Evolutionary conservation across 2,113 vertebrate genomes (phyloP).

Genomic region (Sula dactylatra): DNA sequence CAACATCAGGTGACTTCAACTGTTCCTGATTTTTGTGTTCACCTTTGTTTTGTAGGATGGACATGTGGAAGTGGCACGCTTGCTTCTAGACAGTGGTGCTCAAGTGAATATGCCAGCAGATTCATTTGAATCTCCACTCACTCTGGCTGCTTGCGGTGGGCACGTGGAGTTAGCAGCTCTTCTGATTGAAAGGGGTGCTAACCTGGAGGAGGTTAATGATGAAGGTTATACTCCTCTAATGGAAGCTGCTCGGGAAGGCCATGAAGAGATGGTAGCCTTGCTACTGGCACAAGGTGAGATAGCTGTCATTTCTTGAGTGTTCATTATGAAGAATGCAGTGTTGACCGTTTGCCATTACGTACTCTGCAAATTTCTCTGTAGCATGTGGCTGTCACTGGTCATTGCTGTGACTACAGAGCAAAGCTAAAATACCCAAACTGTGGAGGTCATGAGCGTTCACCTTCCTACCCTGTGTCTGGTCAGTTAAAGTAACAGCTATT

Average conservation of each 20-base stretch:
- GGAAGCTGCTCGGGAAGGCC: slow-evolving; percentile 97
- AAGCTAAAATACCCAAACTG: neutral
- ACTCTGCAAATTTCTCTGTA: neutral
- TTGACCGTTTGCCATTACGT: neutral
- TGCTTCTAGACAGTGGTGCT: slow-evolving; percentile 97
- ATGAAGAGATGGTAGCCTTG: slow-evolving; percentile 98
- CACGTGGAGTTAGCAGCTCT: slow-evolving; percentile 95
- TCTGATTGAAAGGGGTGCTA: slow-evolving; percentile 96
- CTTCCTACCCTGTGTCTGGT: neutral
- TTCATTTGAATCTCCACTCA: slow-evolving; percentile 96
- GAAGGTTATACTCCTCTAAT: slow-evolving; percentile 98
- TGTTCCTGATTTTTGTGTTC: neutral
- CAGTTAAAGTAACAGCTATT: neutral
- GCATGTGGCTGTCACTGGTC: neutral
- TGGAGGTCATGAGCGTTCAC: neutral
- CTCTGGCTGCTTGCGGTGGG: slow-evolving; percentile 94
- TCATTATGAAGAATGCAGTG: fast-evolving
- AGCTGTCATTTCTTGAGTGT: fast-evolving
- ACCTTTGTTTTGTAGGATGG: slow-evolving; percentile 81
- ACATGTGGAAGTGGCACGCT: slow-evolving; percentile 95
- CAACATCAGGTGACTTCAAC: fast-evolving
- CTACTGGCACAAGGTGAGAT: slow-evolving; percentile 94
- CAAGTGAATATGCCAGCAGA: slow-evolving; percentile 99
- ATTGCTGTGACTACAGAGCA: neutral
- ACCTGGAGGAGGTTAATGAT: slow-evolving; percentile 98